A percentile compares a stretch with the other conserved stretches of the same genome.
These are phyloP conservation scores for Psilopogon haemacephalus DNA, from an alignment of 2,113 vertebrate species.

Conservation along the genomic window DNA sequence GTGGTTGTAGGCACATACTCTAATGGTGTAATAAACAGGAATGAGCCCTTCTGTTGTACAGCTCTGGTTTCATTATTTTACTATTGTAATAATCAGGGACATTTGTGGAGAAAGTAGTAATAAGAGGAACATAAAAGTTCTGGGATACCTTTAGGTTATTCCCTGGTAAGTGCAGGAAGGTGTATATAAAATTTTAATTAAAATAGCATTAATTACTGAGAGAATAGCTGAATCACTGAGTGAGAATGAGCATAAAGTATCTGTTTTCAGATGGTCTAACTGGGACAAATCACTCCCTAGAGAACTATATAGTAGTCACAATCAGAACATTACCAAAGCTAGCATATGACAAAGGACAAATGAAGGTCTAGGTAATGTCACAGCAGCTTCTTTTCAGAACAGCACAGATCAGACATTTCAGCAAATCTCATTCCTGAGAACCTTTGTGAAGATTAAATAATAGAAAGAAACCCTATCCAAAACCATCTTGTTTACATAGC, in stretches of 20 bases:
- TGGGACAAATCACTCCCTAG: slow-evolving; percentile 51
- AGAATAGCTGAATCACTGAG: slow-evolving; percentile 29
- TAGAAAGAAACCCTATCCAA: not conserved
- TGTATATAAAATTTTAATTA: slow-evolving; percentile 59
- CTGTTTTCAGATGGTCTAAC: slow-evolving; percentile 58
- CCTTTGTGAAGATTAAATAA: not conserved
- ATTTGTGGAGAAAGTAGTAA: not conserved
- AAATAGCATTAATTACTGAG: slow-evolving; percentile 68
- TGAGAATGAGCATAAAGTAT: slow-evolving; percentile 31
- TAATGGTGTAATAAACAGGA: not conserved
- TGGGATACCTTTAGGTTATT: not conserved
- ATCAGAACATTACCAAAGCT: slow-evolving; percentile 20
- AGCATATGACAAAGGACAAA: slow-evolving; percentile 67
- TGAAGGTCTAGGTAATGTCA: slow-evolving; percentile 59
- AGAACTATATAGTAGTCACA: slow-evolving; percentile 48
- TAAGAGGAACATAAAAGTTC: not conserved
- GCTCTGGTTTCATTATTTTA: not conserved
- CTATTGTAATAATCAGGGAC: not conserved
- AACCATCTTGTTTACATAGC: not conserved
- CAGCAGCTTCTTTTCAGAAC: slow-evolving; percentile 24
- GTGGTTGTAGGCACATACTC: not conserved
- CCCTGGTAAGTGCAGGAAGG: slow-evolving; percentile 5
- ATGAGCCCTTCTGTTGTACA: not conserved
- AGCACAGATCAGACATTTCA: not conserved
- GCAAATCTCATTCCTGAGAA: not conserved